phyloP scores from a whole-genome alignment of 2,888 invertebrate species.

The Netelia inedita region DNA sequence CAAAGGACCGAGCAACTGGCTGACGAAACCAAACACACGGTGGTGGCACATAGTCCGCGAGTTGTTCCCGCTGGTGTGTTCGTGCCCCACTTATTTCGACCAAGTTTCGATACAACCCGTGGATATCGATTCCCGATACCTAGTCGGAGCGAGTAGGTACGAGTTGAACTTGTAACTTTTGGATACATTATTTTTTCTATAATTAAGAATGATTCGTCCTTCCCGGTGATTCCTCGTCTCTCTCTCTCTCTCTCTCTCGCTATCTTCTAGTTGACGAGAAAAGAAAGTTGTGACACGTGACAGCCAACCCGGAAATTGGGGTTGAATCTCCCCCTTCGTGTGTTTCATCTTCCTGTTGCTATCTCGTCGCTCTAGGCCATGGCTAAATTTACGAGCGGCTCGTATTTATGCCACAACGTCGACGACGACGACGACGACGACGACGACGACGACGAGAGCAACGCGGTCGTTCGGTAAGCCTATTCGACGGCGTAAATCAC shows the following conservation, averaged over 20 bases:
- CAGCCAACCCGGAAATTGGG: constrained; percentile 38
- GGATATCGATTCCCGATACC: too few relatives aligned
- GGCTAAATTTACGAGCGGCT: constrained; percentile 71
- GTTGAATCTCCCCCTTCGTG: constrained; percentile 57
- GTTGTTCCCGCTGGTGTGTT: constrained; percentile 3
- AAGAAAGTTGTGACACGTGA: constrained; percentile 60
- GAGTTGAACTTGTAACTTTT: background rate
- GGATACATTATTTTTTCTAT: background rate
- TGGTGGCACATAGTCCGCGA: constrained; percentile 34
- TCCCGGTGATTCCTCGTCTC: too few relatives aligned
- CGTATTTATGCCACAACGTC: constrained; percentile 67
- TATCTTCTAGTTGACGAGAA: background rate
- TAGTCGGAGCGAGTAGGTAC: background rate
- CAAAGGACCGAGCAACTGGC: constrained; percentile 61
- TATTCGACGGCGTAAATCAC: constrained; percentile 75
- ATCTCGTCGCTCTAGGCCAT: constrained; percentile 67
- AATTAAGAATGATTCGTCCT: background rate
- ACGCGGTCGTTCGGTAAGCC: constrained; percentile 71
- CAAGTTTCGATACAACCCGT: constrained; percentile 44
- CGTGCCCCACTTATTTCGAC: constrained; percentile 54
- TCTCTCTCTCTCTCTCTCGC: too few relatives aligned
- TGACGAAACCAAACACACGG: constrained; percentile 41
- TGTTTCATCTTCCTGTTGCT: constrained; percentile 67
- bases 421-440: constrained; percentile 53
- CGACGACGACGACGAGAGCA: constrained; percentile 36